phyloP scores from a whole-genome alignment of 2,888 invertebrate genomes.

The Himalopsyche tibetana region DNA sequence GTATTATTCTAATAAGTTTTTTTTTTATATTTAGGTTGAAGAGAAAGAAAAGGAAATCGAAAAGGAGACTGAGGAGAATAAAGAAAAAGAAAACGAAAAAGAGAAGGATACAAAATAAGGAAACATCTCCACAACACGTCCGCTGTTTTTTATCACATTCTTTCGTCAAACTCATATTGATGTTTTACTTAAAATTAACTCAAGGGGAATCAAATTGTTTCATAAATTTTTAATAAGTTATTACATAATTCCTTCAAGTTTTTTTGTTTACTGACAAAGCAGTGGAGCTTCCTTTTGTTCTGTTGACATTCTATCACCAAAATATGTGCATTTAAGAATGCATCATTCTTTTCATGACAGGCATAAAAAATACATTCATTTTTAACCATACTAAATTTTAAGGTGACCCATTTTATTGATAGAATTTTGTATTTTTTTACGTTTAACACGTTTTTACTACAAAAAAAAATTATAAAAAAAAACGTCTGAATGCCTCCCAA shows the following conservation, averaged over 20 bases:
- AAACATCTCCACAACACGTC: slow-evolving; percentile 13
- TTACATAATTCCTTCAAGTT: slow-evolving; percentile 44
- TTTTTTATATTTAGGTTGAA: slow-evolving; percentile 76
- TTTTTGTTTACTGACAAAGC: slow-evolving; percentile 37
- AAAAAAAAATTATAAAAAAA: slow-evolving; percentile 73
- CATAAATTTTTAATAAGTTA: slow-evolving; percentile 23
- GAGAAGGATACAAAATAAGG: slow-evolving; percentile 66
- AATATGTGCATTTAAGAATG: slow-evolving; percentile 24
- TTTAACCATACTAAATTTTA: slow-evolving; percentile 63
- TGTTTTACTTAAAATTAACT: slow-evolving; percentile 51
- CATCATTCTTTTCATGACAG: slow-evolving; percentile 24
- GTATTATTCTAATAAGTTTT: neutral
- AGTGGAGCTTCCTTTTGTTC: slow-evolving; percentile 19
- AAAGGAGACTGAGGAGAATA: slow-evolving; percentile 82
- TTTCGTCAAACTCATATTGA: slow-evolving; percentile 57
- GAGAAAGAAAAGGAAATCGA: slow-evolving; percentile 84
- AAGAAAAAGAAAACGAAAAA: slow-evolving; percentile 81
- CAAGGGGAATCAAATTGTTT: slow-evolving; percentile 44
- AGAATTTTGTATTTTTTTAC: slow-evolving; percentile 74
- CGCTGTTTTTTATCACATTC: slow-evolving; percentile 39
- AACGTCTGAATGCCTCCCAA: slow-evolving; percentile 65
- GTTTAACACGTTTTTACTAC: slow-evolving; percentile 69
- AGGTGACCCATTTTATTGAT: slow-evolving; percentile 65
- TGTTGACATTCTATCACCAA: slow-evolving; percentile 23
- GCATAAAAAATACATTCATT: slow-evolving; percentile 54